These are phyloP conservation scores for Brachycybe producta DNA, from an alignment of 2,888 invertebrate species.

Conservation along the genomic window DNA sequence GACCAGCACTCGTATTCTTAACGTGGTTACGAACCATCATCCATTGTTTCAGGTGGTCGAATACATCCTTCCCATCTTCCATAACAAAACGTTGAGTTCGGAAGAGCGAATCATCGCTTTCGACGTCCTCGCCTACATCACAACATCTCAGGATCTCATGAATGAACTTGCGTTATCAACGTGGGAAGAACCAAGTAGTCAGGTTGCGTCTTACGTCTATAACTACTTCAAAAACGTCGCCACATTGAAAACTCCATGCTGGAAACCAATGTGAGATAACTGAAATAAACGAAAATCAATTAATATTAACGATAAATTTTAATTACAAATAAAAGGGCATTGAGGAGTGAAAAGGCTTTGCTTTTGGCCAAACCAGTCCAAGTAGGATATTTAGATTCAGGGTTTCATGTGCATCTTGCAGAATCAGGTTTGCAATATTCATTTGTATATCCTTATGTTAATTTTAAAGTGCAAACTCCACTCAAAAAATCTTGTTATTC, in stretches of 20 bases:
- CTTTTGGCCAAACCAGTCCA: conserved; percentile 11
- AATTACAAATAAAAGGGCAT: conserved; percentile 2
- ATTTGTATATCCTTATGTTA: neutral
- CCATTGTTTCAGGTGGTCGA: conserved; percentile 1
- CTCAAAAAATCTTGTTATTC: no score
- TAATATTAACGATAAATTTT: conserved; percentile 1
- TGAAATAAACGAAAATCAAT: neutral
- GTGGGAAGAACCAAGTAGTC: conserved; percentile 28
- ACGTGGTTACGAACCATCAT: no score
- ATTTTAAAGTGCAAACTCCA: no score
- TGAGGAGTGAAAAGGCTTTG: conserved; percentile 7
- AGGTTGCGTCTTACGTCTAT: conserved; percentile 30
- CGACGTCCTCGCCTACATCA: conserved; percentile 9
- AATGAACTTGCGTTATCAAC: conserved; percentile 29
- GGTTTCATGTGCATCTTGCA: no score
- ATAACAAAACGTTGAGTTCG: conserved; percentile 1
- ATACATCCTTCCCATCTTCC: conserved; percentile 9
- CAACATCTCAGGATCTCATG: conserved; percentile 13
- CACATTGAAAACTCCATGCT: neutral
- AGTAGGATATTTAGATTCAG: conserved; percentile 5
- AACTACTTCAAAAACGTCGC: conserved; percentile 25
- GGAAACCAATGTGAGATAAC: conserved; percentile 12
- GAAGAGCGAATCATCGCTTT: conserved; percentile 9
- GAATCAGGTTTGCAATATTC: no score
- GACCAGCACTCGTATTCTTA: no score